Conservation (phyloP, 2,888 invertebrate species). For the Luperina nickerlii region DNA sequence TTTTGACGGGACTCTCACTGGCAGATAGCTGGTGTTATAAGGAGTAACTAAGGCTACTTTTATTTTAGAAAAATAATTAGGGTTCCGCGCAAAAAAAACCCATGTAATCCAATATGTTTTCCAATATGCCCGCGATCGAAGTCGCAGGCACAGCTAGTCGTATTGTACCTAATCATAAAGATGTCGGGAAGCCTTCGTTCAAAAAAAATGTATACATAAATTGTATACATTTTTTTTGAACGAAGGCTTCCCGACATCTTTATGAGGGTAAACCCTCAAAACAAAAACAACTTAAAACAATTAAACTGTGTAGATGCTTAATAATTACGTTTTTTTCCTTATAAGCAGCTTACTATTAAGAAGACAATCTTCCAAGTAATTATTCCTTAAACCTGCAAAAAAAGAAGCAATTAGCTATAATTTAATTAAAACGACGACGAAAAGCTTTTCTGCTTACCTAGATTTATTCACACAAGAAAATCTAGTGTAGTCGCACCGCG, state of each 20-base stretch:
- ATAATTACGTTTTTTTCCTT: constrained; percentile 23
- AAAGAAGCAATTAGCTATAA: constrained; percentile 37
- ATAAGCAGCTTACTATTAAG: constrained; percentile 35
- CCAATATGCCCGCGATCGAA: too few species aligned
- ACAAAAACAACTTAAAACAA: constrained; percentile 10
- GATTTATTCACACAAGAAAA: constrained; percentile 47
- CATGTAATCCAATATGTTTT: too few species aligned
- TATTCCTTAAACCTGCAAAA: constrained; percentile 35
- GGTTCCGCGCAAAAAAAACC: too few species aligned
- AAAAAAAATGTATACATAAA: background rate
- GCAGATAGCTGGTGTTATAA: too few species aligned
- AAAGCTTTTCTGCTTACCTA: constrained; percentile 40
- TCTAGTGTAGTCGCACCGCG: constrained; percentile 26
- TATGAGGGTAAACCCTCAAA: too few species aligned
- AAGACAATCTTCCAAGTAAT: constrained; percentile 34
- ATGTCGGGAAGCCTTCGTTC: background rate
- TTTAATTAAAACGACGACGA: constrained; percentile 41
- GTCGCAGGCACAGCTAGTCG: too few species aligned
- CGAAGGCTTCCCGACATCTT: too few species aligned
- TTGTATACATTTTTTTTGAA: too few species aligned
- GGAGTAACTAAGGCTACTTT: too few species aligned
- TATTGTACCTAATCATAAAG: background rate
- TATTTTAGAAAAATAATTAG: too few species aligned
- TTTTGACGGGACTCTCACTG: too few species aligned
- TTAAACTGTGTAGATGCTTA: background rate